Evolutionary conservation across 2,888 invertebrate species (phyloP), one percentile per base, ranked within the genome.

Genomic region (Encarsia formosa): DNA sequence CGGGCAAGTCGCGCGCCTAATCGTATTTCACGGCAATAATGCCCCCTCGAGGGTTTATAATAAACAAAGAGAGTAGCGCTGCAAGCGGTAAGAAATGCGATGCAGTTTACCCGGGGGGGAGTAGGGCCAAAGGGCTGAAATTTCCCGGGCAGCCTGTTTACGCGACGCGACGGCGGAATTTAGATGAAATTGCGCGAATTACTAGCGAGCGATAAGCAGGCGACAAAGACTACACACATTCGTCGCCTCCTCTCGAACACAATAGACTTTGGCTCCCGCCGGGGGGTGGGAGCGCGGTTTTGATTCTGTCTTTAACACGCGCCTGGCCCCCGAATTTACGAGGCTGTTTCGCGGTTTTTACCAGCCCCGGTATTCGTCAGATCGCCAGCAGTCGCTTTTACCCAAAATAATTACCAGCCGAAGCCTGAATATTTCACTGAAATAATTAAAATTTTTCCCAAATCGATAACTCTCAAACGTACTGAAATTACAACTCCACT

Each of bases 171-270:
- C 42, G 22, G 63, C 60, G 67, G 73, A 73, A 73, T 73, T 73
- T 73, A 68, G 68, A 73, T 73, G 71, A 73, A 73, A 73, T 73
- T 72, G 69, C 69, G 65, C 64, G 68, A 70, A 73, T 73, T 71
- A 69, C 69, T 71, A 63, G 59, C 41, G 20, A 22, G 42, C 48
- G 54, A 41, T 50, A 49, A 49, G 50, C 50, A 32, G 26, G 31
- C n/a, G 20, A 19, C 18, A n/a, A n/a, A n/a, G n/a, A n/a, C n/a
- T n/a, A n/a, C n/a, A n/a, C n/a, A n/a, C n/a, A n/a, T n/a, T n/a
- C n/a, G n/a, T n/a, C n/a, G n/a, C n/a, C n/a, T n/a, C n/a, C n/a
- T n/a, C n/a, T n/a, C n/a, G n/a, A 34, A 23, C 49, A 54, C 50
- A 54, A 54, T 54, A 50, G 48, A 46, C 38, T 26, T 26, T 37